Evolutionary conservation across 2,888 invertebrate species (phyloP), one percentile per base, ranked within the genome.

Genomic region (Liodrosophila aerea): DNA sequence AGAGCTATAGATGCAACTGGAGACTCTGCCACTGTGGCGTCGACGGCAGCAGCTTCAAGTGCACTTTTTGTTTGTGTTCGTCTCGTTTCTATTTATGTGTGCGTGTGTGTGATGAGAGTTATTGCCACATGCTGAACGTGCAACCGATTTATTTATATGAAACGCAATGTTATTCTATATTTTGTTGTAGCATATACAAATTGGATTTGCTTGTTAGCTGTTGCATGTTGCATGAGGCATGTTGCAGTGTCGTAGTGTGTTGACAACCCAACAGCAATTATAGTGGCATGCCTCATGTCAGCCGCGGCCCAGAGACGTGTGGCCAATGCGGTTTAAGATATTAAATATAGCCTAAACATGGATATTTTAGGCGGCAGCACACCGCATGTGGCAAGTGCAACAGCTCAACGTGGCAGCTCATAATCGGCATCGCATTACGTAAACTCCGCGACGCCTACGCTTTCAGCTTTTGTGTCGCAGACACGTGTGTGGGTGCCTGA

Each of bases 11-110:
- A 3, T 18, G 37, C 37, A 13, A 13, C 18, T n/a, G 13, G 36
- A 36, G 36, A 36, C n/a, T 22, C 22, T 16, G 4, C n/a, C 18
- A 13, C 11, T 7, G 2, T 33, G 33, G 39, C 18, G 1, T 22
- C 52, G 27, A 33, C 41, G 22, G 66, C 69, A 82, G 83, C 85
- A 76, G 63, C 82, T 75, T 78, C 83, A 82, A 78, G 85, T 85
- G 74, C 63, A 56, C 66, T 59, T 61, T 22, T 52, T 50, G 60
- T 57, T 64, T 61, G 33, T 11, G 13, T 40, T 30, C 29, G 16
- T 27, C 30, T 47, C 22, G 49, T 11, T 52, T 34, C 40, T 56
- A 43, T 63, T 36, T 54, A 12, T 44, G 41, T 59, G 33, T 22
- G 22, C 22, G 3, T 22, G 22, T 22, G 22, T 44, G 41, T 59